Conservation (phyloP, 2,113 vertebrate genomes). For the Ciconia boyciana region DNA sequence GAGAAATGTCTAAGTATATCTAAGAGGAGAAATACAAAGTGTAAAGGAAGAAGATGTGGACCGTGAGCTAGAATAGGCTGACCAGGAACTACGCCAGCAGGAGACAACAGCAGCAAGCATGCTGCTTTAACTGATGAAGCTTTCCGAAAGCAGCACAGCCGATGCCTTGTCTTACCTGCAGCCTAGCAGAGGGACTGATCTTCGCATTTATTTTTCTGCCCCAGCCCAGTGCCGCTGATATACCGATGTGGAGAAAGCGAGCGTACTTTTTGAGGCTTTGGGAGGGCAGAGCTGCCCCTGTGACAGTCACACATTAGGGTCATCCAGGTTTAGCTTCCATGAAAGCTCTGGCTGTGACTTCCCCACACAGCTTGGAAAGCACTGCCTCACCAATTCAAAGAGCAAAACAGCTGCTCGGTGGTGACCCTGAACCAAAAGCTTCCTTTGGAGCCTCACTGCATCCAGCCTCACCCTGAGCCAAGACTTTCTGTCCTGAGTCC, state of each 20-base stretch:
- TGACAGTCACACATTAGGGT: not conserved
- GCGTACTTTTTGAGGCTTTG: not conserved
- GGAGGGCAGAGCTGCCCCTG: not conserved
- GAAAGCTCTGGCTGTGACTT: not conserved
- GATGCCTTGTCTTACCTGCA: not conserved
- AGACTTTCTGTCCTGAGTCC: not conserved
- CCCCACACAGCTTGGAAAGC: not conserved
- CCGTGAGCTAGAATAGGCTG: not conserved
- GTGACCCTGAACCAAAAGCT: not conserved
- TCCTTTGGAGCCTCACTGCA: not conserved
- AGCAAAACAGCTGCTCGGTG: not conserved
- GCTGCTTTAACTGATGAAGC: not conserved
- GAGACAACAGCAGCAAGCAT: not conserved
- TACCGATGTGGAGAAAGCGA: accelerated
- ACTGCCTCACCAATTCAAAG: not conserved
- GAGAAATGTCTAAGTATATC: not conserved
- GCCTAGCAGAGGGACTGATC: not conserved
- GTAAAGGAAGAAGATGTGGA: not conserved
- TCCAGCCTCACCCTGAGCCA: not conserved
- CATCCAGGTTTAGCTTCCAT: not conserved
- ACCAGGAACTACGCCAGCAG: not conserved
- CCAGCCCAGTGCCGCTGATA: not conserved
- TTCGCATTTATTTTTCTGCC: not conserved
- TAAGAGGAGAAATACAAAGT: not conserved
- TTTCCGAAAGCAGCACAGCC: not conserved